phyloP scores from a whole-genome alignment of 2,113 vertebrate species.

The Climacteris rufus region DNA sequence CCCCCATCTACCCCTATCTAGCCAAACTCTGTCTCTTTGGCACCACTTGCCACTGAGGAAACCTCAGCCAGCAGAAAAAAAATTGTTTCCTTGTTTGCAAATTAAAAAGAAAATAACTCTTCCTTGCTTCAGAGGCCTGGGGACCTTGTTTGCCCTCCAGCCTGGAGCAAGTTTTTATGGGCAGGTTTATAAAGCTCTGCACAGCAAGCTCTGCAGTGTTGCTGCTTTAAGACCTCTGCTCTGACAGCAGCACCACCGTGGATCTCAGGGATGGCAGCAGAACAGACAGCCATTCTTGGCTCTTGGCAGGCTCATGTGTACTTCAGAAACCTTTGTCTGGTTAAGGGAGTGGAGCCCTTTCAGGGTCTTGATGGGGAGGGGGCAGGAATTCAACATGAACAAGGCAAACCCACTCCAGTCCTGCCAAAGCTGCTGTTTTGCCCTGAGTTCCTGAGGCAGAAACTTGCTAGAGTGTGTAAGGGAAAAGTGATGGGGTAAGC shows the following conservation, averaged over 20 bases:
- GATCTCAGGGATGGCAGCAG: neutral
- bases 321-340: neutral
- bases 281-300: neutral
- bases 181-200: neutral
- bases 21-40: neutral
- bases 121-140: neutral
- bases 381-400: neutral
- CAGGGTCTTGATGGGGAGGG: neutral
- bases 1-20: neutral
- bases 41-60: neutral
- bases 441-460: neutral
- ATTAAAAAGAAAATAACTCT: neutral
- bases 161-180: neutral
- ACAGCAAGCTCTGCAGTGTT: neutral
- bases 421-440: neutral
- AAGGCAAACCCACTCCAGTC: neutral
- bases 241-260: neutral
- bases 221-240: neutral
- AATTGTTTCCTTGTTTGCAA: neutral
- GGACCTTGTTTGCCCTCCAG: neutral
- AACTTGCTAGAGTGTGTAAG: too few relatives aligned
- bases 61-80: neutral
- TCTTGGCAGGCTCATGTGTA: neutral
- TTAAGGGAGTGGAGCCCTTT: neutral
- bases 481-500: neutral